Base-by-base conservation (phyloP, 2,797 vertebrate species). In the Lophotriccus pileatus region DNA sequence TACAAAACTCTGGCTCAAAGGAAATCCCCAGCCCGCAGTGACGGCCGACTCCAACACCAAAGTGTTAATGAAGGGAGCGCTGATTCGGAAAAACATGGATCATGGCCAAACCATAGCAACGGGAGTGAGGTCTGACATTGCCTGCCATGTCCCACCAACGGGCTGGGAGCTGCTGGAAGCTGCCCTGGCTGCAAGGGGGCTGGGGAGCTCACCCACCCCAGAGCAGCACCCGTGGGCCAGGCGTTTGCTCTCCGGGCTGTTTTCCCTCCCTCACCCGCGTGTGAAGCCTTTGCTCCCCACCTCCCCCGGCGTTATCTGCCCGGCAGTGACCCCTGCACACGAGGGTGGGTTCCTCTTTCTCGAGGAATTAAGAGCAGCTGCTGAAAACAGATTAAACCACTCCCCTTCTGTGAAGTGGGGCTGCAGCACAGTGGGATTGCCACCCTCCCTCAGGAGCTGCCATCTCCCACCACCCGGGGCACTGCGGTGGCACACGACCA, bases 401-500 rank as follows among this genome's bases (percentile, higher is more conserved):
- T 37, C 11, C n/a, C 20, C 52, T 5, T 47, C 84, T 59, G 23
- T 15, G 0, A 4, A n/a, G 32, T 7, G 1, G 0, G 37, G 34
- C 72, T 36, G 64, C 76, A 70, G 80, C 14, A 0, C n/a, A 15
- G 64, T 7, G n/a, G 21, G 36, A 34, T 28, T 66, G 43, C 58
- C 47, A 36, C 69, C 50, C 60, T 27, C 69, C 50, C 60, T 27
- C 36, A 18, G 49, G 49, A 76, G 43, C 70, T 69, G 63, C 30
- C 47, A 53, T 41, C 60, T 81, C 60, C 68, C 30, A 22, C 49
- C 49, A n/a, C 43, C n/a, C 22, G 20, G 47, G 19, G 16, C 34
- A 56, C 23, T 0, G 0, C 5, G 0, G 6, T 0, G 13, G 41
- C 43, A 19, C 23, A 4, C 0, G 23, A 27, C n/a, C 50, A 28